Conservation (phyloP, 2,113 vertebrate species). For the Cairina moschata region DNA sequence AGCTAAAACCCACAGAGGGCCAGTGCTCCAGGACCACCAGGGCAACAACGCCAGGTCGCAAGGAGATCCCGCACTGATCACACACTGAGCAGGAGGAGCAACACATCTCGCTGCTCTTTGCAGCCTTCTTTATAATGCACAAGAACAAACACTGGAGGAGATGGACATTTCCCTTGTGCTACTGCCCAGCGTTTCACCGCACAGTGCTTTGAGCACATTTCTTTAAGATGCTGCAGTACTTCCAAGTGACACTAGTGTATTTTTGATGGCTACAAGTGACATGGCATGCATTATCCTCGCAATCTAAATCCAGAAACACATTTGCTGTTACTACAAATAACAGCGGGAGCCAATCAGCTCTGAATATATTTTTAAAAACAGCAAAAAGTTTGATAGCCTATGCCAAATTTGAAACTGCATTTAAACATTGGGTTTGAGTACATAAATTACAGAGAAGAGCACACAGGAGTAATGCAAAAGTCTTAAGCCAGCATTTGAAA, state of each 20-base stretch:
- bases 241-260: neutral
- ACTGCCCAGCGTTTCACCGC: neutral
- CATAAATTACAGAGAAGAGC: neutral
- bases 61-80: neutral
- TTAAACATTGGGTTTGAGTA: neutral
- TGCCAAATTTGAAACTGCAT: neutral
- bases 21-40: too few species aligned
- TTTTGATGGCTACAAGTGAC: neutral
- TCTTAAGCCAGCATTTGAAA: neutral
- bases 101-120: neutral
- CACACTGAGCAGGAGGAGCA: neutral
- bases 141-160: neutral
- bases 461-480: neutral
- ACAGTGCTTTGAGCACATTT: neutral
- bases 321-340: neutral
- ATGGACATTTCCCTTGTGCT: neutral
- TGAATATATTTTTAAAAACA: neutral
- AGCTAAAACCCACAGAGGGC: neutral
- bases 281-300: neutral
- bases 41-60: neutral
- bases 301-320: neutral
- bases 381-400: neutral
- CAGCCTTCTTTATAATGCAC: neutral
- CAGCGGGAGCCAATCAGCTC: neutral
- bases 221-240: neutral